These are phyloP conservation scores for Oryctes rhinoceros DNA, from an alignment of 1,140 invertebrate genomes.

Conservation along the genomic window DNA sequence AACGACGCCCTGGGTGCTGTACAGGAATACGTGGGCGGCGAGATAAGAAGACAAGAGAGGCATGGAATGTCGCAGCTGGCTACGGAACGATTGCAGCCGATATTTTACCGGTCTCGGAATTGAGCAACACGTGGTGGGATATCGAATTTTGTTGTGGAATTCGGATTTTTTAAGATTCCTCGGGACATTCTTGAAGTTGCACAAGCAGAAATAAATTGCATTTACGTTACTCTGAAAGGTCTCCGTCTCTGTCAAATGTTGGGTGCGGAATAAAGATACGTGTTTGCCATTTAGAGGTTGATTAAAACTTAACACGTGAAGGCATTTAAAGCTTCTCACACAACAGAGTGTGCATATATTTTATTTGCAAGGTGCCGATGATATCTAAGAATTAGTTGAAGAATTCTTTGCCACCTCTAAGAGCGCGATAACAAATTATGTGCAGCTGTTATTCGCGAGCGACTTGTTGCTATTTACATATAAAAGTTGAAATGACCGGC, in stretches of 20 bases:
- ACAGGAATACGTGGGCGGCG: background rate
- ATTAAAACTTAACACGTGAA: too few species aligned
- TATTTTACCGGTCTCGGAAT: background rate
- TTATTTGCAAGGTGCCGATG: too few species aligned
- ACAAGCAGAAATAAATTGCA: background rate
- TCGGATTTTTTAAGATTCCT: background rate
- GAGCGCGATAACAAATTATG: too few species aligned
- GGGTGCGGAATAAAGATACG: too few species aligned
- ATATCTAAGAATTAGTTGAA: too few species aligned
- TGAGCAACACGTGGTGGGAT: background rate
- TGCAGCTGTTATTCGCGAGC: too few species aligned
- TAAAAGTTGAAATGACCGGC: too few species aligned
- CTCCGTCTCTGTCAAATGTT: too few species aligned
- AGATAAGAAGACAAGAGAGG: constrained; percentile 11
- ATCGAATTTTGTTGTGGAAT: constrained; percentile 12
- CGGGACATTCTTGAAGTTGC: background rate
- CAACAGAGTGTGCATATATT: background rate
- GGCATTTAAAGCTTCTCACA: background rate
- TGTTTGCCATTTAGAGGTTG: too few species aligned
- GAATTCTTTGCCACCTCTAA: too few species aligned
- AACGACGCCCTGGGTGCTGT: background rate
- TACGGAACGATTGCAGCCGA: background rate
- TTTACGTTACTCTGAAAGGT: too few species aligned
- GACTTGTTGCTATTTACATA: too few species aligned
- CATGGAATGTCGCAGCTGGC: background rate